Evolutionary conservation across 2,888 invertebrate species (phyloP).

Genomic region (Ophion obscuratus): DNA sequence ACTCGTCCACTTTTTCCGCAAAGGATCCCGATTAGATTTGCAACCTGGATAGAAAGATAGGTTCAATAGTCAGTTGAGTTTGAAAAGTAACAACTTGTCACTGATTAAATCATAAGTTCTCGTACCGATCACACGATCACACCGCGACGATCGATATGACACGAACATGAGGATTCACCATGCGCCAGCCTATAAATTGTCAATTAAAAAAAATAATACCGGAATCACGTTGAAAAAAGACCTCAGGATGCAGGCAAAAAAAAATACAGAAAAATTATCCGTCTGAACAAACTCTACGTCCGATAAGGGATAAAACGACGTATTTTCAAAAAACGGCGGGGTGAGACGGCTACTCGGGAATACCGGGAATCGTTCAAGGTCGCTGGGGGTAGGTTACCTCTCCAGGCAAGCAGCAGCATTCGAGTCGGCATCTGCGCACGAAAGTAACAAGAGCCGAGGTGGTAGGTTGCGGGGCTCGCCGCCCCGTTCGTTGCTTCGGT

Average conservation of each 20-base stretch:
- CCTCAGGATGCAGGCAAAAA: background rate
- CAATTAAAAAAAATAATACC: background rate
- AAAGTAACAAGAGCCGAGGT: conserved; percentile 52
- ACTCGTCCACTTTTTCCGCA: too few relatives aligned
- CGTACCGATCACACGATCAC: background rate
- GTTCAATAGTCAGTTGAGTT: too few relatives aligned
- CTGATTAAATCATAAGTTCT: background rate
- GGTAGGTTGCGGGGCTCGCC: conserved; percentile 40
- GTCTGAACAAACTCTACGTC: background rate
- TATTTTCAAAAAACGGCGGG: conserved; percentile 22
- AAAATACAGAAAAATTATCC: background rate
- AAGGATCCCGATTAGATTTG: too few relatives aligned
- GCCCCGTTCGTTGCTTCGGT: conserved; percentile 70
- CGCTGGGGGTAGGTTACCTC: conserved; percentile 76
- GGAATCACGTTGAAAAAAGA: background rate
- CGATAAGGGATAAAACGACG: background rate
- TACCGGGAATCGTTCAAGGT: conserved; percentile 75
- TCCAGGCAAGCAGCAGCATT: conserved; percentile 62
- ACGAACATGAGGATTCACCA: too few relatives aligned
- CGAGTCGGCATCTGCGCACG: conserved; percentile 75
- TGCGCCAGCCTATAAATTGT: too few relatives aligned
- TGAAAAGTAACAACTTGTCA: too few relatives aligned
- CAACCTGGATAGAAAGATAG: too few relatives aligned
- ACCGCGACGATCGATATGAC: too few relatives aligned
- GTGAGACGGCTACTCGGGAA: conserved; percentile 39